Conservation (phyloP, 2,888 invertebrate species). For the Pardosa pseudoannulata region DNA sequence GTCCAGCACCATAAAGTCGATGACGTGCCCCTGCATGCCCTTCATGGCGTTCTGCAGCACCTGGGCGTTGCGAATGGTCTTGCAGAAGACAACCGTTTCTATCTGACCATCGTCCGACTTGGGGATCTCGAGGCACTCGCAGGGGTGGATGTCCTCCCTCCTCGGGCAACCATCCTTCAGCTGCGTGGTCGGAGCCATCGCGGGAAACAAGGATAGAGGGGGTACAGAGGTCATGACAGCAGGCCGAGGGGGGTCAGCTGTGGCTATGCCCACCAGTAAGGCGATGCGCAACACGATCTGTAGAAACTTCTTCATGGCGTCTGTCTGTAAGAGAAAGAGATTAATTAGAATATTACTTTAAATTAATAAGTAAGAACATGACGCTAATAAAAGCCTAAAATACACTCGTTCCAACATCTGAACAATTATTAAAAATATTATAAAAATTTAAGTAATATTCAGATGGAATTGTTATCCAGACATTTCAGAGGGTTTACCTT, state of each 20-base stretch:
- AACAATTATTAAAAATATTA: no score
- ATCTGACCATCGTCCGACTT: slow-evolving; percentile 18
- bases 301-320: neutral
- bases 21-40: slow-evolving; percentile 73
- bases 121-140: slow-evolving; percentile 72
- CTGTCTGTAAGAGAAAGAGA: neutral
- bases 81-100: slow-evolving; percentile 74
- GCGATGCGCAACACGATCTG: neutral
- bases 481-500: no score
- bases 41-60: slow-evolving; percentile 74
- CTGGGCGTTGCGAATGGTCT: slow-evolving; percentile 73
- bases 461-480: no score
- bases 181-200: slow-evolving; percentile 34
- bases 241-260: neutral
- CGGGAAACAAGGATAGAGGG: slow-evolving; percentile 22
- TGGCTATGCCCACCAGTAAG: neutral
- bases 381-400: no score
- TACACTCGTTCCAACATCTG: no score
- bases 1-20: slow-evolving; percentile 74
- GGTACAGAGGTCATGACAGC: neutral
- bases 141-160: slow-evolving; percentile 73
- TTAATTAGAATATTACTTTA: no score
- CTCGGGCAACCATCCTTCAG: slow-evolving; percentile 70
- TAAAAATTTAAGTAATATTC: no score
- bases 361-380: no score